Conservation (phyloP, 2,888 invertebrate genomes). For the Ecdyonurus torrentis region DNA sequence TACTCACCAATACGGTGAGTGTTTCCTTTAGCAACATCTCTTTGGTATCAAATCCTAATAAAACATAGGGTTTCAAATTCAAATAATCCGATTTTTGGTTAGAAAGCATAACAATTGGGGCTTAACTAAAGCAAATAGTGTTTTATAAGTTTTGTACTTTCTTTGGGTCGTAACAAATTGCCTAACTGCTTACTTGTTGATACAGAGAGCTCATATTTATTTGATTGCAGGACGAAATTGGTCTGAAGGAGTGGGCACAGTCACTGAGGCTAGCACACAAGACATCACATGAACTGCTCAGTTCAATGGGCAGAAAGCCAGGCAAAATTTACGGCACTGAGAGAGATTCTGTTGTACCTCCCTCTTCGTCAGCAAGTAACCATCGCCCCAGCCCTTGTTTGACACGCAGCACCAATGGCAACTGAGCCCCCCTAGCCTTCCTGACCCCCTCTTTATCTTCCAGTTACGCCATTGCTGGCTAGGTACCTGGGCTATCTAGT, state of each 20-base stretch:
- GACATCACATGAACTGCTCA: constrained; percentile 84
- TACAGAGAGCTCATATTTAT: constrained; percentile 11
- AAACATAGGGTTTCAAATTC: not conserved
- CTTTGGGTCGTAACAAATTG: not conserved
- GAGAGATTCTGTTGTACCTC: constrained; percentile 22
- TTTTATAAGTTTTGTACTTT: not conserved
- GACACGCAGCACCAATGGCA: constrained; percentile 39
- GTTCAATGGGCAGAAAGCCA: constrained; percentile 95
- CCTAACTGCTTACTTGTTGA: not conserved
- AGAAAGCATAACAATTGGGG: no score
- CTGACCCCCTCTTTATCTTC: not conserved
- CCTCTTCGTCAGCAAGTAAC: constrained; percentile 23
- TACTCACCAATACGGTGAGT: constrained; percentile 92
- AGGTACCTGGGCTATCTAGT: no score
- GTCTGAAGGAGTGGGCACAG: constrained; percentile 95
- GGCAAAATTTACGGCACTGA: constrained; percentile 96
- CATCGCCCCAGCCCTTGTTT: constrained; percentile 19
- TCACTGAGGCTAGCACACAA: constrained; percentile 93
- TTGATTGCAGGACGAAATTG: constrained; percentile 78
- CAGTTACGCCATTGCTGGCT: not conserved
- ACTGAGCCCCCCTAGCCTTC: constrained; percentile 15
- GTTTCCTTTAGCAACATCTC: constrained; percentile 4
- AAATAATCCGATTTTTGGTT: not conserved
- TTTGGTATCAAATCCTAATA: no score
- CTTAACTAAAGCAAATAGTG: not conserved